A percentile compares a stretch with the other conserved stretches of the same genome.
Conservation (phyloP, 2,797 vertebrate genomes). For the Mustela erminea region DNA sequence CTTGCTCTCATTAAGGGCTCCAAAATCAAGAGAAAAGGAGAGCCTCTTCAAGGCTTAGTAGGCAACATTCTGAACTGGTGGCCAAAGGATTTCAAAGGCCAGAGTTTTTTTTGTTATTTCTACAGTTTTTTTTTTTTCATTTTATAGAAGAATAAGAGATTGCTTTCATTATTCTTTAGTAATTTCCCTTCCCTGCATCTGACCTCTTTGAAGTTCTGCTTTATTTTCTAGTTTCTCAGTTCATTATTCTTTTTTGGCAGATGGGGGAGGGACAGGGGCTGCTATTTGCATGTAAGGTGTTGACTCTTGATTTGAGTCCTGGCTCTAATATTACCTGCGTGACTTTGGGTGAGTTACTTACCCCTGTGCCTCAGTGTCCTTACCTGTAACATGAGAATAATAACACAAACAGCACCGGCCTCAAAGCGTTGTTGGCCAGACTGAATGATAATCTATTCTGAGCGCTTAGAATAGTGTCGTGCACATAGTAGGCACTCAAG, state of each 20-base stretch:
- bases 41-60: conserved; percentile 25
- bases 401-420: neutral
- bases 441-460: neutral
- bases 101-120: conserved; percentile 68
- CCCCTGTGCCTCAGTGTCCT: conserved; percentile 29
- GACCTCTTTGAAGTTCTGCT: conserved; percentile 72
- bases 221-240: conserved; percentile 71
- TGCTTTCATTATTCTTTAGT: conserved; percentile 74
- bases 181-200: conserved; percentile 59
- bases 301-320: conserved; percentile 30
- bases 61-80: conserved; percentile 45
- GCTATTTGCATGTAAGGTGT: neutral
- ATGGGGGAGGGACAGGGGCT: neutral
- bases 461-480: neutral
- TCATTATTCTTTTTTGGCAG: conserved; percentile 63
- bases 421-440: neutral
- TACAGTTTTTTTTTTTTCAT: conserved; percentile 51
- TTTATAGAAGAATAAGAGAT: conserved; percentile 64
- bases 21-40: conserved; percentile 51
- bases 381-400: conserved; percentile 38
- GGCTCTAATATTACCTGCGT: neutral
- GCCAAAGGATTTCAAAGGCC: conserved; percentile 63
- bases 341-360: neutral
- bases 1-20: conserved; percentile 31
- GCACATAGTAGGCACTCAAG: neutral